Evolutionary conservation across 92 coral and sea anemone genomes (phyloP).

Genomic region (Heliopora coerulea): DNA sequence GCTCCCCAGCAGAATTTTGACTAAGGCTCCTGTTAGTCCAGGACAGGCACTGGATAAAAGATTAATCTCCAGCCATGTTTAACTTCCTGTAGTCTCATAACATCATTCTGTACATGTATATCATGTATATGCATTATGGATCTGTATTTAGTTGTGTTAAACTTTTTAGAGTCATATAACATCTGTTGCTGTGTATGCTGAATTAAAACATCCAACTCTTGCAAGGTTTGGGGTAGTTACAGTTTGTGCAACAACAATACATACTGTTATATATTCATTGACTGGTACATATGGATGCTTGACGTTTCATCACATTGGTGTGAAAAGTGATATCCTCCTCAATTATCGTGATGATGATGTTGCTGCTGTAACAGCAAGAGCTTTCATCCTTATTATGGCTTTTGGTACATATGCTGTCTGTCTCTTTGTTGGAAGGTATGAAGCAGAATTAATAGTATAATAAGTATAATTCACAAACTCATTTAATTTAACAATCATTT

Average conservation of each 20-base stretch:
- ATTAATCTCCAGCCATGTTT: no score
- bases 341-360: constrained; percentile 64
- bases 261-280: constrained; percentile 67
- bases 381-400: constrained; percentile 64
- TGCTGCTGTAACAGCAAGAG: constrained; percentile 70
- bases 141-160: no score
- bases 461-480: no score
- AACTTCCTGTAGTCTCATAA: no score
- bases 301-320: constrained; percentile 64
- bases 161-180: constrained; percentile 81
- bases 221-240: constrained; percentile 78
- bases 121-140: no score
- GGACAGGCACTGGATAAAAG: no score
- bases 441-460: no score
- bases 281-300: constrained; percentile 82
- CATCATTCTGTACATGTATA: no score
- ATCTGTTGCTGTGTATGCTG: constrained; percentile 87
- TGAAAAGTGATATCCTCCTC: constrained; percentile 69
- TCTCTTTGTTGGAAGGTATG: constrained; percentile 86
- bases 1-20: no score
- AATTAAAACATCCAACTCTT: constrained; percentile 72
- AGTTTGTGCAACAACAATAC: constrained; percentile 70
- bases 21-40: no score
- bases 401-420: constrained; percentile 76
- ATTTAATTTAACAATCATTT: no score